phyloP scores from a whole-genome alignment of 2,113 vertebrate species.

The Meles meles region DNA sequence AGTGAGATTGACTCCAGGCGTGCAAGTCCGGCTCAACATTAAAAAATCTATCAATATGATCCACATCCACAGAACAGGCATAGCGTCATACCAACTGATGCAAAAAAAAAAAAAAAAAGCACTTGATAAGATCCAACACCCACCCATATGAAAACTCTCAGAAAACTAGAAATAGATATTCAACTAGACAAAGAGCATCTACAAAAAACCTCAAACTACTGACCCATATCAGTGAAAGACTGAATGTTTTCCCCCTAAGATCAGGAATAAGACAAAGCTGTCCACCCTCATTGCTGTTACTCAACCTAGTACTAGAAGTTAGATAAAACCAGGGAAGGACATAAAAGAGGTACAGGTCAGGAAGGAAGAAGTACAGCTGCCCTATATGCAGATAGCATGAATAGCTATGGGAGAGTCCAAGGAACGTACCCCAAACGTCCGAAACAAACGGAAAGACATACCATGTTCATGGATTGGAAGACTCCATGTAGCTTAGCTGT shows the following conservation, averaged over 20 bases:
- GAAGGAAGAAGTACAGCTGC: not conserved
- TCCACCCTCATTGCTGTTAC: not conserved
- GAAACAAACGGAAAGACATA: not conserved
- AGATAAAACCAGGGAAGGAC: not conserved
- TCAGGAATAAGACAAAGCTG: not conserved
- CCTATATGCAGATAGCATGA: not conserved
- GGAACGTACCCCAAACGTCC: not conserved
- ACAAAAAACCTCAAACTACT: not conserved
- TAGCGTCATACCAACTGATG: not conserved
- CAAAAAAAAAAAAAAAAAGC: not conserved
- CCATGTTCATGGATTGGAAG: not conserved
- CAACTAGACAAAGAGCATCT: not conserved
- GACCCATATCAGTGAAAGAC: not conserved
- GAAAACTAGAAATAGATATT: not conserved
- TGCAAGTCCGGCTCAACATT: not conserved
- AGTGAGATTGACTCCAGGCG: not conserved
- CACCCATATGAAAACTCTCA: not conserved
- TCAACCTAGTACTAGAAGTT: not conserved
- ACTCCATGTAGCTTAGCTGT: not conserved
- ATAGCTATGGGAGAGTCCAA: not conserved
- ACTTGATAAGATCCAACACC: not conserved
- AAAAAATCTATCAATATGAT: not conserved
- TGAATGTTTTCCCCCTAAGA: not conserved
- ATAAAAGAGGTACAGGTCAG: not conserved
- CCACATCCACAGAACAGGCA: not conserved